Base-by-base conservation (phyloP, 2,797 vertebrate genomes). In the Paratrypauchen microcephalus region DNA sequence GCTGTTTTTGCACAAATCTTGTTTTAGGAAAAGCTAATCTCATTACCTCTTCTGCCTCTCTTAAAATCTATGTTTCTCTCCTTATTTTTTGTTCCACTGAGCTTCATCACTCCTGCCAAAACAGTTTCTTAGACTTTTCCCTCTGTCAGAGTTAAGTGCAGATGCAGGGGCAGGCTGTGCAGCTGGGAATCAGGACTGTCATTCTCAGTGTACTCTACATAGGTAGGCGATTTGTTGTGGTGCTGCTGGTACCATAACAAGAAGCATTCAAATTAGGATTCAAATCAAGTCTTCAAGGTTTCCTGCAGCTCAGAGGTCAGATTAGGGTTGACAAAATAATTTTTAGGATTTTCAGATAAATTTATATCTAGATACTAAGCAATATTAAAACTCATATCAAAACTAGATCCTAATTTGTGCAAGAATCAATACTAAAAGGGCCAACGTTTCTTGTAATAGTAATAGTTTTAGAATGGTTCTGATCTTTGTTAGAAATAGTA, bases 181-280 rank as follows among this genome's bases (percentile, higher is more conserved):
- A 76, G 86, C 88, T 90, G 87, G 92, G 78, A 78, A 91, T 91
- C 88, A 87, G 90, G 89, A 83, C 66, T 12, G 32, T 48, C 30
- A 15, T 30, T 80, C 54, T 74, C 64, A 66, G 71, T 64, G 60
- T 19, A 6, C 32, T 39, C 18, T 21, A 52, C 7, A 8, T 36
- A 36, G 32, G 32, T 8, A 36, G 32, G 32, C 8, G 1, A 36
- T 8, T 36, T 73, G 71, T 41, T 18, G 19, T 68, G 65, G 70
- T 59, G 57, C 45, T 68, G 30, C 39, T 63, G 15, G 9, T 32
- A 28, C 15, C 63, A 11, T 36, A 26, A 19, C 21, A 69, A 30
- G 50, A 54, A 69, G 18, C 39, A 52, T 47, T 64, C 15, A 54
- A 56, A 58, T 32, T 2, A 13, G 61, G 30, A 73, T 63, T 70